Base-by-base conservation (phyloP, 2,888 invertebrate species). In the Cenopis cana region DNA sequence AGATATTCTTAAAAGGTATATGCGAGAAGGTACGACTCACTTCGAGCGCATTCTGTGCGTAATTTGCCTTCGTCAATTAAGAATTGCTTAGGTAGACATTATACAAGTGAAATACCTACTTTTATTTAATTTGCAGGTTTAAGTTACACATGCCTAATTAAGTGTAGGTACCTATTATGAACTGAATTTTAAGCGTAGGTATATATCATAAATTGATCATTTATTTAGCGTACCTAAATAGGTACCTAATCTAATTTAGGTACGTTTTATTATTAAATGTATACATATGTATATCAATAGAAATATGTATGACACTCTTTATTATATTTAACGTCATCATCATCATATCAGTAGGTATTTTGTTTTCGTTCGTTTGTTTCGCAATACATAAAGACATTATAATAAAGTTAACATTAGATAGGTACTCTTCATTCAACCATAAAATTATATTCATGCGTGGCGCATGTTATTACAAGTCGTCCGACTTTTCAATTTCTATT, bases 101-200 rank as follows among this genome's bases (percentile, higher is more conserved):
- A 54, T 24, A 24, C 4, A 29, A 54, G 14, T 9, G 14, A 29
- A 54, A n/a, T 54, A n/a, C n/a, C n/a, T n/a, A n/a, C n/a, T n/a
- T n/a, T n/a, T n/a, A 54, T 33, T 6, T 54, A n/a, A 54, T 54
- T 54, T 29, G 29, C 24, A 54, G n/a, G 54, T 29, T 54, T n/a
- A 29, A 29, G 8, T n/a, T 54, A 54, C 29, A 54, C 10, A 14
- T 1, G 0, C 29, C 41, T 5, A 33, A 33, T 24, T 24, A 24
- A 24, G n/a, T n/a, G n/a, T n/a, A n/a, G n/a, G n/a, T n/a, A 24
- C 1, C 4, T 24, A 24, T 24, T 24, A 24, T 24, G 4, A 24
- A 24, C 24, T 24, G 24, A 24, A 24, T 24, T 24, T 24, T 24
- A 24, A 8, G 9, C 14, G 6, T 6, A 5, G 5, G 41, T 41